Evolutionary conservation across 2,888 invertebrate genomes (phyloP), one percentile per base, ranked within the genome.

Genomic region (Leucophenga montana): DNA sequence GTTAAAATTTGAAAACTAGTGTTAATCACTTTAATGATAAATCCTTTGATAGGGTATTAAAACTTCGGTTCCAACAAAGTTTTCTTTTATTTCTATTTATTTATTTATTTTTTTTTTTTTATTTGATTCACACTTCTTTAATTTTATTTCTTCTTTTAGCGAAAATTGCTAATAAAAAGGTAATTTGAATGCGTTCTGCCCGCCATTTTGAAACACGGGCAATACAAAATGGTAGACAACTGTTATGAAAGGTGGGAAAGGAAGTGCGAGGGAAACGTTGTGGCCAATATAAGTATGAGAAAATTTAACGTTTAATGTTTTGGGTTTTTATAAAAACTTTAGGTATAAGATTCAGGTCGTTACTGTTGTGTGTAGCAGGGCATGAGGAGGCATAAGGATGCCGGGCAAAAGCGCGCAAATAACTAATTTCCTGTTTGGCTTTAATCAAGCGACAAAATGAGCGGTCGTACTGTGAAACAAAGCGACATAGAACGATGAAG

Each of bases 81-180:
- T 73, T 69, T 68, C 67, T 69, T 66, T 56, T 56, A 39, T 31
- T 9, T 33, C n/a, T 18, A 27, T 48, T 75, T 73, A 69, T 71
- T 64, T 71, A 71, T 70, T 69, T 64, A 67, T 62, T 54, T 48
- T 16, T 18, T 18, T 44, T 16, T 44, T 66, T 62, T 64, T 54
- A 4, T 39, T 22, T 54, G 1, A 1, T 0, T 1, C 16, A 54
- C 11, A 11, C 11, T 39, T 39, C 13, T 56, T 22, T 57, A 68
- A 71, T 73, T 72, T 72, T 77, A 61, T 44, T 20, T 56, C 13
- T 56, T 56, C 9, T 11, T 54, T 56, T 13, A 39, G 27, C 61
- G 18, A 61, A 39, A 48, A 64, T 57, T 54, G 73, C 72, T 75
- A 79, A 78, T 78, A 76, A 77, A 80, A 78, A 75, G 77, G 80